Conservation (phyloP, 1,140 invertebrate genomes). For the Cecropterus lyciades region DNA sequence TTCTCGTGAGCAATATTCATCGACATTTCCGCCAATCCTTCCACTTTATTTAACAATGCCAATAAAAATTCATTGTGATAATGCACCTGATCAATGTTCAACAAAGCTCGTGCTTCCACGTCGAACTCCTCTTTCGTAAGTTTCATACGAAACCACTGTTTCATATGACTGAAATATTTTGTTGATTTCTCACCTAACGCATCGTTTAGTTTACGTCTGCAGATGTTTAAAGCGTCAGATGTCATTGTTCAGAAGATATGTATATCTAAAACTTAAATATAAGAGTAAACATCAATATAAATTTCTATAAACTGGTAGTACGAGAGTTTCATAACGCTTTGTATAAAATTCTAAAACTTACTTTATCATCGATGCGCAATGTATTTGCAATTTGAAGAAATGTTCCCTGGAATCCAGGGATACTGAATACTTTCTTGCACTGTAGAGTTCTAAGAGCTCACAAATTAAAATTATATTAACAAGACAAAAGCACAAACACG, state of each 20-base stretch:
- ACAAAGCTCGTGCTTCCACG: slow-evolving; percentile 88
- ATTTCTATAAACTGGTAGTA: too few species aligned
- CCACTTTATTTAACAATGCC: slow-evolving; percentile 90
- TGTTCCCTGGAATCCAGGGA: neutral
- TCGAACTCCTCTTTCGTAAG: slow-evolving; percentile 93
- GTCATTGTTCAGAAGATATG: slow-evolving; percentile 55
- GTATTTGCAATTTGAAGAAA: neutral
- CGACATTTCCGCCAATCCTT: slow-evolving; percentile 86
- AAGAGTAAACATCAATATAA: neutral
- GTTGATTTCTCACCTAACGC: slow-evolving; percentile 87
- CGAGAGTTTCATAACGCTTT: too few species aligned
- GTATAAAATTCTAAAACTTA: neutral
- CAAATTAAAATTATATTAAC: too few species aligned
- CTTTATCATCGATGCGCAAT: neutral
- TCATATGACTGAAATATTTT: slow-evolving; percentile 89
- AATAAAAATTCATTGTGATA: slow-evolving; percentile 93
- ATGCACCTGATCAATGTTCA: slow-evolving; percentile 89
- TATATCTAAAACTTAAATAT: slow-evolving; percentile 2
- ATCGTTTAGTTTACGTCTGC: slow-evolving; percentile 86
- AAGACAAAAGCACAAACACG: too few species aligned
- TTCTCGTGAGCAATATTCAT: slow-evolving; percentile 83
- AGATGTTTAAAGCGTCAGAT: slow-evolving; percentile 71
- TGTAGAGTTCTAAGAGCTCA: too few species aligned
- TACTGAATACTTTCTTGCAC: neutral
- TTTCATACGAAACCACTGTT: slow-evolving; percentile 90